Evolutionary conservation across 2,113 vertebrate species (phyloP), one percentile per base, ranked within the genome.

Genomic region (Xerus inauris): DNA sequence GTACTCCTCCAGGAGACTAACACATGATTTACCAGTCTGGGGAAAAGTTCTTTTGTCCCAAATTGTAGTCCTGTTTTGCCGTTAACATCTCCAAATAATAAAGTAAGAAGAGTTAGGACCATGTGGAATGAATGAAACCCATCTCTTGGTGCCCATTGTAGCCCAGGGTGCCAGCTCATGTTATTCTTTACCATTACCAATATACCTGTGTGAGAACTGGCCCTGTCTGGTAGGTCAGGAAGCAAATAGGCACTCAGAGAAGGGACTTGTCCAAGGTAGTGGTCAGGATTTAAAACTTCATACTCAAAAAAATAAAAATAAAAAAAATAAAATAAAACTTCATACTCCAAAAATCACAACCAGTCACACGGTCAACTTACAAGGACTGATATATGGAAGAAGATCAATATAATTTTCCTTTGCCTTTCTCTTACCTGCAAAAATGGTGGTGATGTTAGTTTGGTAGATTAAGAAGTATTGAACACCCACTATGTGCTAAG

Each of bases 391-490:
- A 71, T 85, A 80, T 35, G 59, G 76, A 95, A 54, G 20, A 83
- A 8, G 35, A 22, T 83, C 73, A 89, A 11, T 57, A 17, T 54
- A 42, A 64, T 79, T 95, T 95, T 57, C 38, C 59, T 96, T 90
- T 86, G 13, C 35, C 65, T 84, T 94, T 79, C 30, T 57, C 32
- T 96, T 67, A 92, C 38, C 72, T 85, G 57, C 28, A 96, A 95
- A 94, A 49, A 47, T 77, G 22, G 20, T 42, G n/a, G 2, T 95
- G 72, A 89, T 89, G 35, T n/a, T 85, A 64, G 20, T 94, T 88
- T 89, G 82, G 81, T 19, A 73, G n/a, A 95, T 72, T 69, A 87
- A 88, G 79, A 95, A 96, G 14, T 90, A 80, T 9, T 91, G 49
- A 86, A 47, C 49, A 64, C 71, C 51, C 24, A 72, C 16, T 57